Evolutionary conservation across 2,888 invertebrate species (phyloP), one percentile per base, ranked within the genome.

Genomic region (Erpobdella octoculata): DNA sequence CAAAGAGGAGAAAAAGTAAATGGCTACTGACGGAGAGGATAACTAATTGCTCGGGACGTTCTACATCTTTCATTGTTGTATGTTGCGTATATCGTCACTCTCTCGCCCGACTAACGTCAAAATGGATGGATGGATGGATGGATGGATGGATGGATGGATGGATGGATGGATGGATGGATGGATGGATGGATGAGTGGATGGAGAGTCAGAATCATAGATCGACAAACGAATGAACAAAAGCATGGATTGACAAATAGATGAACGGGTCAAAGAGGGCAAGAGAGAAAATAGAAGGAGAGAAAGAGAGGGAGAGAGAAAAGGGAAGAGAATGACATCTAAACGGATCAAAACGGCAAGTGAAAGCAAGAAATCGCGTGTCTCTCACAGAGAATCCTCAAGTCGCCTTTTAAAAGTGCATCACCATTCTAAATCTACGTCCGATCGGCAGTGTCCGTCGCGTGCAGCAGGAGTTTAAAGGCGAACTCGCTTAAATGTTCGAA

Each of bases 391-490:
- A 18, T 53, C 53, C 53, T 28, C 53, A 53, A 28, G 53, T 53
- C 53, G 53, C 18, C 53, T 53, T 53, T 53, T 53, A 53, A 53
- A 53, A 53, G 53, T 53, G 53, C 53, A 53, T 53, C 53, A 53
- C 53, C 28, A 53, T 28, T 53, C 15, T 53, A 53, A 53, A 53
- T 53, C 28, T 53, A 53, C 53, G n/a, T n/a, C n/a, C n/a, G n/a
- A n/a, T n/a, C n/a, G n/a, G n/a, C n/a, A n/a, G n/a, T n/a, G n/a
- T n/a, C n/a, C n/a, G n/a, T n/a, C n/a, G n/a, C n/a, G n/a, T n/a
- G n/a, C n/a, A n/a, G n/a, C n/a, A n/a, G n/a, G n/a, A n/a, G n/a
- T n/a, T n/a, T n/a, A n/a, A n/a, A n/a, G n/a, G n/a, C n/a, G n/a
- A n/a, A n/a, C n/a, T n/a, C n/a, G n/a, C n/a, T n/a, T n/a, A n/a